Base-by-base conservation (phyloP, 2,113 vertebrate genomes). In the Eublepharis macularius region DNA sequence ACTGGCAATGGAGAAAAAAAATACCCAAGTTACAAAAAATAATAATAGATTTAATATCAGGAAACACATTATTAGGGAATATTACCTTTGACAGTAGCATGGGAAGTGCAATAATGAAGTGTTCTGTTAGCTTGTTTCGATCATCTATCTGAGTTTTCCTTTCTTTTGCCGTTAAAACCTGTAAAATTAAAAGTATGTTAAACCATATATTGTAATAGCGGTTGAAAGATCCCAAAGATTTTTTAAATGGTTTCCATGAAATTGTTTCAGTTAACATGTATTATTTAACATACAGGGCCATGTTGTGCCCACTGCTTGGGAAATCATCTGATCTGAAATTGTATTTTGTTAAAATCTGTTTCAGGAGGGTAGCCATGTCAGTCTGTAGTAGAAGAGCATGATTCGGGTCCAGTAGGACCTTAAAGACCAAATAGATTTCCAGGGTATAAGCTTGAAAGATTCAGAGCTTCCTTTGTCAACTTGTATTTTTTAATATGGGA, bases 91-190 rank as follows among this genome's bases (percentile, higher is more conserved):
- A 99, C 34, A 99, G 94, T 47, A 99, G 95, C 98, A 99, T 98
- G 83, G 99, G 99, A 94, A 99, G 97, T 88, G 98, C 98, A 95
- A 99, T 98, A 95, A 99, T 99, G 96, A 98, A 99, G 95, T 99
- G 98, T 87, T 99, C 99, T 1, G 99, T 99, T 95, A 99, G 92
- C 94, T 99, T 99, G 95, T 99, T 99, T 92, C 98, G 98, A 92
- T 99, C 99, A 8, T 99, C 99, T 91, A 99, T 99, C 94, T 99
- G 99, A 26, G 98, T 99, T 97, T 99, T 99, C 91, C 98, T 98
- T 94, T 99, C 99, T 96, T 99, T 99, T 75, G 99, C 98, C 75
- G 99, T 99, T 94, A 99, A 96, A 84, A 99, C 99, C 98, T 97
- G 91, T 94, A 95, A 93, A 80, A 83, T 78, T 41, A 66, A 34